These are phyloP conservation scores for Drosophila ercepeae DNA, from an alignment of 1,140 invertebrate genomes.

Conservation along the genomic window DNA sequence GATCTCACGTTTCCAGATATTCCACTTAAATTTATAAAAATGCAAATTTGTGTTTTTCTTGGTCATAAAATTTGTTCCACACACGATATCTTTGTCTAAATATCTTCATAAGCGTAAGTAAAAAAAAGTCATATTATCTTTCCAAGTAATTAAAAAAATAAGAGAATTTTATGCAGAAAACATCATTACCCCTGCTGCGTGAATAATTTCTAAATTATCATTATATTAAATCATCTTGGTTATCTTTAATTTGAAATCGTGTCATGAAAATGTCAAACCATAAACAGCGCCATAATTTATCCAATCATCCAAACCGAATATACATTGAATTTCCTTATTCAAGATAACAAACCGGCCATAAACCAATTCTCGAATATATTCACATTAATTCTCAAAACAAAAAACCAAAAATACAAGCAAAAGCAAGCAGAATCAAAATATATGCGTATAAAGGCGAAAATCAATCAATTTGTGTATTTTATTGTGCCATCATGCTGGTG, in stretches of 20 bases:
- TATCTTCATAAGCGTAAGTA: constrained; percentile 16
- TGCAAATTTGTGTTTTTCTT: constrained; percentile 10
- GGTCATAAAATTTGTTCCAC: background rate
- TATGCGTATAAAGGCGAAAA: constrained; percentile 38
- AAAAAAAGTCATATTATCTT: constrained; percentile 5
- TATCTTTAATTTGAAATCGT: constrained; percentile 35
- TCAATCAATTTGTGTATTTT: constrained; percentile 74
- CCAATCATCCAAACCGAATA: constrained; percentile 1
- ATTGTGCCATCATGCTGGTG: constrained; percentile 41
- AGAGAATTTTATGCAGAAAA: constrained; percentile 3
- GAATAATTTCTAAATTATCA: constrained; percentile 7
- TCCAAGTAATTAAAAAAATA: background rate
- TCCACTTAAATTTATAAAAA: constrained; percentile 2
- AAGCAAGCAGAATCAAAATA: constrained; percentile 5
- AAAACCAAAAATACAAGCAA: constrained; percentile 10
- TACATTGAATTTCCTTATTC: constrained; percentile 34
- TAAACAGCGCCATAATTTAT: constrained; percentile 21
- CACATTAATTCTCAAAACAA: constrained; percentile 54
- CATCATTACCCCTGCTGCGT: constrained; percentile 6
- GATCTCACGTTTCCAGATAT: constrained; percentile 27
- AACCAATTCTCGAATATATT: constrained; percentile 54
- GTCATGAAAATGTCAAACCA: constrained; percentile 38
- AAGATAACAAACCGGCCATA: constrained; percentile 34
- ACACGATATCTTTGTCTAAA: constrained; percentile 3
- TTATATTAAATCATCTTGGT: constrained; percentile 12